Conservation (phyloP, 2,888 invertebrate genomes). For the Thymelicus acteon region DNA sequence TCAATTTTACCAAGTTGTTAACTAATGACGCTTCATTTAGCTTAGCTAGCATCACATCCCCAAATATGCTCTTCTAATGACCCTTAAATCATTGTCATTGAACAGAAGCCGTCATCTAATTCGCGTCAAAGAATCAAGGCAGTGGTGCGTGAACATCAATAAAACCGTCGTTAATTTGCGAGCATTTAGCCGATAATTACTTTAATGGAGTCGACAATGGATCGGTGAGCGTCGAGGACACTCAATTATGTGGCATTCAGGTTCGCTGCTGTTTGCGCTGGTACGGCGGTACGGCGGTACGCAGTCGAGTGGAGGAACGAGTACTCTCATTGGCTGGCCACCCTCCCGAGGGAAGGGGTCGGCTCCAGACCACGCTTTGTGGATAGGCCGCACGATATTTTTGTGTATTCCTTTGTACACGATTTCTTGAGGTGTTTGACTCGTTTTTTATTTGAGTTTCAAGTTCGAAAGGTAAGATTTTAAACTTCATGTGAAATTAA, state of each 20-base stretch:
- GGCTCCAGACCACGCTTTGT: constrained; percentile 53
- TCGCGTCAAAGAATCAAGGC: constrained; percentile 32
- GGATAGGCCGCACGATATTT: constrained; percentile 44
- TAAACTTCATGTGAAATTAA: neutral
- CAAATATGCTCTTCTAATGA: neutral
- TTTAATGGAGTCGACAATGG: constrained; percentile 74
- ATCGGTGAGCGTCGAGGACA: constrained; percentile 55
- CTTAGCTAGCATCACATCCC: neutral
- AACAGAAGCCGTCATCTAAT: constrained; percentile 21
- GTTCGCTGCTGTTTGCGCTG: constrained; percentile 69
- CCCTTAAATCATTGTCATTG: constrained; percentile 14
- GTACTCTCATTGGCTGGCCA: constrained; percentile 72
- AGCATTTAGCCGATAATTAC: constrained; percentile 77
- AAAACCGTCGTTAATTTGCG: constrained; percentile 71
- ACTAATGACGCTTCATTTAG: no score
- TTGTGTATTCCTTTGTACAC: constrained; percentile 37
- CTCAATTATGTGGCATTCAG: constrained; percentile 77
- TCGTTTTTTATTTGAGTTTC: neutral
- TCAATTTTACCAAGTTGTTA: neutral
- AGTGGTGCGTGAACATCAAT: constrained; percentile 64
- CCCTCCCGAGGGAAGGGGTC: constrained; percentile 42
- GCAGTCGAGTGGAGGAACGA: constrained; percentile 56
- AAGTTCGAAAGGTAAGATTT: neutral
- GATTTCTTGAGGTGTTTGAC: constrained; percentile 30
- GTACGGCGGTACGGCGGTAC: constrained; percentile 39